Percentiles rank a stretch among this genome's conserved stretches.
Evolutionary conservation across 2,113 vertebrate genomes (phyloP).

Genomic region (Orientallactaga bullata): DNA sequence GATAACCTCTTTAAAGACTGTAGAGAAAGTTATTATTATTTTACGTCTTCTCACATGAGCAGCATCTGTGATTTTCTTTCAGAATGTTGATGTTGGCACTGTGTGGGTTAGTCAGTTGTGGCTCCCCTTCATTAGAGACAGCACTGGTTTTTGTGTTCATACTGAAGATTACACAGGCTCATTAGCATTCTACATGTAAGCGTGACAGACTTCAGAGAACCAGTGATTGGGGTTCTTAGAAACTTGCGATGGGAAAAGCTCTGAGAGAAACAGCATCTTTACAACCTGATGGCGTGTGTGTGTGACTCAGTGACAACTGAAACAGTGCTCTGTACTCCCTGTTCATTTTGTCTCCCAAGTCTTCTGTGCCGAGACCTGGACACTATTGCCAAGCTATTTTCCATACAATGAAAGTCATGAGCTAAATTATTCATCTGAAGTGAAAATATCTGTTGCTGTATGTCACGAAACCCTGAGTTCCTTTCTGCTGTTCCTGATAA

Average conservation of each 20-base stretch:
- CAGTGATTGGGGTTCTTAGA: conserved; percentile 58
- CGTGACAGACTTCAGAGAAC: conserved; percentile 63
- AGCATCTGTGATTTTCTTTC: conserved; percentile 3
- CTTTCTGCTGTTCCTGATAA: conserved; percentile 78
- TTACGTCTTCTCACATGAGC: not conserved
- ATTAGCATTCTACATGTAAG: conserved; percentile 73
- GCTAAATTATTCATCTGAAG: conserved; percentile 83
- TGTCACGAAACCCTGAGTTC: conserved; percentile 80
- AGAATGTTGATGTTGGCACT: conserved; percentile 48
- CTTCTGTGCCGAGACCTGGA: conserved; percentile 65
- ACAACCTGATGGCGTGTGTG: too few species aligned
- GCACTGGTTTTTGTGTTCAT: conserved; percentile 56
- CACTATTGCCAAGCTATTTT: conserved; percentile 71
- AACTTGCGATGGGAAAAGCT: conserved; percentile 59
- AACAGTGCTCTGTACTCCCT: not conserved
- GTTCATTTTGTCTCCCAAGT: not conserved
- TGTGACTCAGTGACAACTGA: too few species aligned
- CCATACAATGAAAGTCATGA: conserved; percentile 70
- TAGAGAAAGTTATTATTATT: too few species aligned
- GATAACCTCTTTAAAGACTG: not conserved
- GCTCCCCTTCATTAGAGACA: conserved; percentile 19
- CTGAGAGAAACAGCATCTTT: conserved; percentile 53
- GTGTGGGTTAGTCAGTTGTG: not conserved
- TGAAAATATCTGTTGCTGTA: conserved; percentile 82
- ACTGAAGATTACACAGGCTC: conserved; percentile 59